phyloP scores from a whole-genome alignment of 2,113 vertebrate genomes.

The Silurus meridionalis region DNA sequence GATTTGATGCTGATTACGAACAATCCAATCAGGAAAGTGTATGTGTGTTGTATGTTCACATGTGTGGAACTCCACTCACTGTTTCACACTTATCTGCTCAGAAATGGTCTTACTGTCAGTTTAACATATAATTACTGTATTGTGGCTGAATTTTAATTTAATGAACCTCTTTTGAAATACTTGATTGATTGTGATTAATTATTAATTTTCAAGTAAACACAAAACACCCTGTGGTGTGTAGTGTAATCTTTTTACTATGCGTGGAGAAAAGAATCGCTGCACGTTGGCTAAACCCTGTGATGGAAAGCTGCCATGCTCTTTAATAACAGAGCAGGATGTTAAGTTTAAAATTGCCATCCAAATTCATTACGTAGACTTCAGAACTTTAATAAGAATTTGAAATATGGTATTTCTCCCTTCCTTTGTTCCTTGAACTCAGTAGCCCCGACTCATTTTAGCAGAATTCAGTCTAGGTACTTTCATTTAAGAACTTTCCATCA shows the following conservation, averaged over 20 bases:
- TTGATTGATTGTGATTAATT: neutral
- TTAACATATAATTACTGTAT: neutral
- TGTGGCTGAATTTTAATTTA: neutral
- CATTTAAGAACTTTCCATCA: neutral
- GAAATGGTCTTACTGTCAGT: neutral
- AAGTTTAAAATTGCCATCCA: neutral
- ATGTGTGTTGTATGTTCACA: neutral
- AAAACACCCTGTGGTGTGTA: neutral
- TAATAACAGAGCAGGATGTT: constrained; percentile 24
- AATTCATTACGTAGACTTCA: constrained; percentile 21
- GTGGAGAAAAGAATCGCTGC: neutral
- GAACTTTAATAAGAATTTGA: neutral
- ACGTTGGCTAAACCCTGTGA: neutral
- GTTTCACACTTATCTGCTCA: neutral
- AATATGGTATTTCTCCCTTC: neutral
- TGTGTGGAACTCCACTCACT: neutral
- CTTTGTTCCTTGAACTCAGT: constrained; percentile 12
- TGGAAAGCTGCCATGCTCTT: constrained; percentile 31
- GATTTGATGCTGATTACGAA: constrained; percentile 9
- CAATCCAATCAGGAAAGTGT: neutral
- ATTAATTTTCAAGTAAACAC: neutral
- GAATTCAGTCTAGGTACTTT: neutral
- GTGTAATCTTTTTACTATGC: neutral
- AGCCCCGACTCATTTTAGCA: neutral
- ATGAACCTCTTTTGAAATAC: neutral